Base-by-base conservation (phyloP, 2,797 vertebrate species). In the Centroberyx gerrardi region DNA sequence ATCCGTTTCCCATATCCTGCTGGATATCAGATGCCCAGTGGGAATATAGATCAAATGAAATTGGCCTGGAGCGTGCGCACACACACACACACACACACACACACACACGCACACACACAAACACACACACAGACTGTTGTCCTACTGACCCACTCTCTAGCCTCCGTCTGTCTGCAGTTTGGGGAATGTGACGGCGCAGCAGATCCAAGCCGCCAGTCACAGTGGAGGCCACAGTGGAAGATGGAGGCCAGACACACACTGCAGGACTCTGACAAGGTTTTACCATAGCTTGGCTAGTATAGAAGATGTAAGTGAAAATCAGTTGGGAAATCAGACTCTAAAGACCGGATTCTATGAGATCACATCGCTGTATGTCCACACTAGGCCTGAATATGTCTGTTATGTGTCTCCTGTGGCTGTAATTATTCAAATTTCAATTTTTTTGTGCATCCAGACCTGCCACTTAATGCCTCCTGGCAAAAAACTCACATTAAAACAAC, bases 131-230 rank as follows among this genome's bases (percentile, higher is more conserved):
- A 71, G 56, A 42, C 15, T 56, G 61, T 68, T 90, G 92, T 89
- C 88, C 92, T 68, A 92, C 87, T 94, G 92, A 94, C 92, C 91
- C 74, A 91, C 80, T 92, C 75, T 86, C 77, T 15, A 60, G 71
- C 55, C 67, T 62, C 12, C 17, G 68, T 13, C 22, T 60, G 67
- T 65, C 67, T 63, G 62, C 56, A 71, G 76, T 66, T 83, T 77
- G 71, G 83, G 81, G 86, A 91, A 92, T 81, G 83, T 78, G 82
- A 67, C 53, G 31, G 71, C 78, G 2, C 74, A 83, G 86, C 83
- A 87, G 73, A 90, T 84, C 69, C 6, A 58, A 62, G 68, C 58
- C 0, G 67, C 80, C 59, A 44, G 60, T 58, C 62, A 58, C 78
- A 51, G 68, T 61, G 10, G 38, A 81, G 77, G 72, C 79, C 79